Conservation (phyloP, 2,888 invertebrate genomes). For the Thecocarcelia acutangulata region DNA sequence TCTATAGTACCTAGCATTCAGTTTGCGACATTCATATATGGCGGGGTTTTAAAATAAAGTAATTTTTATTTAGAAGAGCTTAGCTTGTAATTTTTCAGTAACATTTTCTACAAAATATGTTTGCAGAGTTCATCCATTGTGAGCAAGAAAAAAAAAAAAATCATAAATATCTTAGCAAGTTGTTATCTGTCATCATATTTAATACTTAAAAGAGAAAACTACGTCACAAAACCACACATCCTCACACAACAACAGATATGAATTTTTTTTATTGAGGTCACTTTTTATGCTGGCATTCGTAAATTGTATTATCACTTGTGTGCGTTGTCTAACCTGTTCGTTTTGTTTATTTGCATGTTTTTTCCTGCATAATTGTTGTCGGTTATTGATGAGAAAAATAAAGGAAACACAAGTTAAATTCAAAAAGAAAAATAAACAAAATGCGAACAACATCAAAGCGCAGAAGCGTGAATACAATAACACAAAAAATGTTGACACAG, state of each 20-base stretch:
- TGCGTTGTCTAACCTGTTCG: neutral
- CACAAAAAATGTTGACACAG: neutral
- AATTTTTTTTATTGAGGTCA: slow-evolving; percentile 62
- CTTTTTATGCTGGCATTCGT: slow-evolving; percentile 47
- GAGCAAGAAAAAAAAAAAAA: too few species aligned
- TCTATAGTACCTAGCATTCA: too few species aligned
- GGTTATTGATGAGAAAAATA: slow-evolving; percentile 33
- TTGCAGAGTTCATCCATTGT: too few species aligned
- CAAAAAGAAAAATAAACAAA: slow-evolving; percentile 21
- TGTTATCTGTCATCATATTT: neutral
- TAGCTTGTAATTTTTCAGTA: too few species aligned
- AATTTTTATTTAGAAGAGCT: too few species aligned
- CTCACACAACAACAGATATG: slow-evolving; percentile 7
- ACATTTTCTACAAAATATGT: too few species aligned
- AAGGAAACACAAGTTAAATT: neutral
- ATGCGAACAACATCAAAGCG: slow-evolving; percentile 44
- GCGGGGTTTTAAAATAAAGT: too few species aligned
- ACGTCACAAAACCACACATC: slow-evolving; percentile 41
- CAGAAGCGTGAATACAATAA: slow-evolving; percentile 28
- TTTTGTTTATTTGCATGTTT: slow-evolving; percentile 23
- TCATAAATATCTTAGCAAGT: neutral
- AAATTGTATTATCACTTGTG: slow-evolving; percentile 41
- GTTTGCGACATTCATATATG: too few species aligned
- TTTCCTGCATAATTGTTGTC: slow-evolving; percentile 48
- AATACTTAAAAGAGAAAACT: slow-evolving; percentile 11